Conservation (phyloP, 2,797 vertebrate species). For the Mus spretus region DNA sequence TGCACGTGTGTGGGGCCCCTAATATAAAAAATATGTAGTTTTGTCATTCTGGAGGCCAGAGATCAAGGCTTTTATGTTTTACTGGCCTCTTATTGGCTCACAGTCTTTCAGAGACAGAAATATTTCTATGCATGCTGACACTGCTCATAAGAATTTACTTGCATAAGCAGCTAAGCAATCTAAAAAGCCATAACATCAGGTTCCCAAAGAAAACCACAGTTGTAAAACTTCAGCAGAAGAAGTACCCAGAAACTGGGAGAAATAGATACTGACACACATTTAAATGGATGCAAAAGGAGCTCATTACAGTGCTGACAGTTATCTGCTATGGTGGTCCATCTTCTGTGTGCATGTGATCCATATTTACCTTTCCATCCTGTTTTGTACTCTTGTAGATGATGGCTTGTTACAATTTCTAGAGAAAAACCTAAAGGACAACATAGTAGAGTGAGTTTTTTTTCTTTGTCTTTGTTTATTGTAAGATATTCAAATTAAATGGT, state of each 20-base stretch:
- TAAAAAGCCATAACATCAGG: background rate
- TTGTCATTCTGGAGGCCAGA: background rate
- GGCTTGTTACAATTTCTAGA: background rate
- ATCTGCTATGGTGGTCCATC: background rate
- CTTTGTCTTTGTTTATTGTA: no score
- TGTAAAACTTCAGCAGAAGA: background rate
- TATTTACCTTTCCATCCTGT: background rate
- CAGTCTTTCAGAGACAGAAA: background rate
- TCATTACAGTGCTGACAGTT: background rate
- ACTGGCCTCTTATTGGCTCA: background rate
- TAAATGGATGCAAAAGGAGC: background rate
- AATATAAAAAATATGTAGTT: background rate
- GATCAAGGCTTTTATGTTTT: background rate
- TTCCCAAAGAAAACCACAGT: background rate
- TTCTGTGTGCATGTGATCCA: background rate
- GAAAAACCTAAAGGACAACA: background rate
- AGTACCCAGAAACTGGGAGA: background rate
- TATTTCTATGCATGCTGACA: background rate
- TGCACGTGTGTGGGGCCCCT: background rate
- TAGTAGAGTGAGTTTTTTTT: background rate
- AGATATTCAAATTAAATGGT: no score
- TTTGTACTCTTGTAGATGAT: background rate
- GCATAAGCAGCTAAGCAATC: background rate
- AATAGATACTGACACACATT: fast-evolving
- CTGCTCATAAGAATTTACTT: background rate